Evolutionary conservation across 2,888 invertebrate species (phyloP).

Genomic region (Hybos culiciformis): DNA sequence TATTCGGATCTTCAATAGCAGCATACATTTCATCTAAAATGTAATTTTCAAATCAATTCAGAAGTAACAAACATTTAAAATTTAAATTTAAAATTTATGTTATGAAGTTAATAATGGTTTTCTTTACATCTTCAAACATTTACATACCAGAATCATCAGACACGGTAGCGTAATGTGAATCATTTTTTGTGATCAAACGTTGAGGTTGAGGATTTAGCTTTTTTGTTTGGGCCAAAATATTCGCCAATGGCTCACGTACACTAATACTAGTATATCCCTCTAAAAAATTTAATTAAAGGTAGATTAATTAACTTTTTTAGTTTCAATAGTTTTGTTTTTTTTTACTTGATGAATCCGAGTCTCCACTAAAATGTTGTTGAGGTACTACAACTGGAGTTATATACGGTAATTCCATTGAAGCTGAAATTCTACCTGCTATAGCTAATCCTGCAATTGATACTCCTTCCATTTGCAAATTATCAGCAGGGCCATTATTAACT

Average conservation of each 20-base stretch:
- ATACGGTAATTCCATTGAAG: constrained; percentile 77
- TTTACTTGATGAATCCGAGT: constrained; percentile 73
- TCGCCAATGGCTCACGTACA: constrained; percentile 74
- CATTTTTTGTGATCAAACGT: constrained; percentile 33
- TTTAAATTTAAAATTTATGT: constrained; percentile 3
- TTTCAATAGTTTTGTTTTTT: not conserved
- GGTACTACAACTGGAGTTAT: constrained; percentile 67
- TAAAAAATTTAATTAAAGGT: constrained; percentile 30
- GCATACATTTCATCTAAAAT: constrained; percentile 75
- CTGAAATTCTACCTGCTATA: constrained; percentile 71
- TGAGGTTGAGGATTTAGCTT: constrained; percentile 34
- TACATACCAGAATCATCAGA: constrained; percentile 73
- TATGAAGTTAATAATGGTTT: not conserved
- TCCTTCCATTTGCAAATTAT: constrained; percentile 26
- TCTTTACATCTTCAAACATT: no score
- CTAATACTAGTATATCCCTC: constrained; percentile 88
- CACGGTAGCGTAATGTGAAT: constrained; percentile 77
- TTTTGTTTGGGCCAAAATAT: constrained; percentile 53
- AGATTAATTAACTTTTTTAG: constrained; percentile 1
- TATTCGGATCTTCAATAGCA: constrained; percentile 67
- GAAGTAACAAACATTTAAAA: no score
- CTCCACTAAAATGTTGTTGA: constrained; percentile 70
- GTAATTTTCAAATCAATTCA: constrained; percentile 8
- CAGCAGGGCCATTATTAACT: constrained; percentile 16
- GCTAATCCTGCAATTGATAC: constrained; percentile 78